phyloP scores from a whole-genome alignment of 2,113 vertebrate genomes.

The Psophia crepitans region DNA sequence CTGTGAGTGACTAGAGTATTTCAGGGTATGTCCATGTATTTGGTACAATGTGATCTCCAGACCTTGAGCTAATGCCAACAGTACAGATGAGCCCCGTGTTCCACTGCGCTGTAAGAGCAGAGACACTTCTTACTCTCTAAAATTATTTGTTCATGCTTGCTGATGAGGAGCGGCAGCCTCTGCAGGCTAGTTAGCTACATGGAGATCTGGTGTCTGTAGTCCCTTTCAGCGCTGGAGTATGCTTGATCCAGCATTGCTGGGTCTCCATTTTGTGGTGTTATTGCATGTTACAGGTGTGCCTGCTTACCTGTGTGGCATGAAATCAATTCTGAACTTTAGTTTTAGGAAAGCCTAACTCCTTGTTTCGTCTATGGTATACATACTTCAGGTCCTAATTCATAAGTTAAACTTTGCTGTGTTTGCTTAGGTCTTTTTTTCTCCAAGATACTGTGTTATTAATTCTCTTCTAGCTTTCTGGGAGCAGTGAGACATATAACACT shows the following conservation, averaged over 20 bases:
- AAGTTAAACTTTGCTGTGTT: not conserved
- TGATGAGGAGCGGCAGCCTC: not conserved
- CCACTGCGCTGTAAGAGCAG: not conserved
- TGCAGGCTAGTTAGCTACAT: not conserved
- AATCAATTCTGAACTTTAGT: not conserved
- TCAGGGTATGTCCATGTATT: not conserved
- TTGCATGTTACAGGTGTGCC: not conserved
- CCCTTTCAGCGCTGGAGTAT: not conserved
- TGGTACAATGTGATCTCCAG: fast-evolving
- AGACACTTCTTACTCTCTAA: not conserved
- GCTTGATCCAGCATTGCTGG: not conserved
- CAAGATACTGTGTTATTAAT: not conserved
- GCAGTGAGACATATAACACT: not conserved
- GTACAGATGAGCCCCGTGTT: not conserved
- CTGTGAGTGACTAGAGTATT: not conserved
- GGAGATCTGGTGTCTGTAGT: not conserved
- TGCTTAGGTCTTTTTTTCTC: not conserved
- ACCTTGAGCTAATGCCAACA: not conserved
- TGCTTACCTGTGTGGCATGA: not conserved
- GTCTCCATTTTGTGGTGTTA: not conserved
- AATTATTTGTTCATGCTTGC: not conserved
- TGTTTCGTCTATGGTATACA: not conserved
- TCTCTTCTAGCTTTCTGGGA: not conserved
- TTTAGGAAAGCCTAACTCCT: not conserved
- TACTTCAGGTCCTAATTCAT: not conserved